A percentile compares a stretch with the other conserved stretches of the same genome.
These are phyloP conservation scores for Tiliacea citrago DNA, from an alignment of 2,888 invertebrate species.

Conservation along the genomic window DNA sequence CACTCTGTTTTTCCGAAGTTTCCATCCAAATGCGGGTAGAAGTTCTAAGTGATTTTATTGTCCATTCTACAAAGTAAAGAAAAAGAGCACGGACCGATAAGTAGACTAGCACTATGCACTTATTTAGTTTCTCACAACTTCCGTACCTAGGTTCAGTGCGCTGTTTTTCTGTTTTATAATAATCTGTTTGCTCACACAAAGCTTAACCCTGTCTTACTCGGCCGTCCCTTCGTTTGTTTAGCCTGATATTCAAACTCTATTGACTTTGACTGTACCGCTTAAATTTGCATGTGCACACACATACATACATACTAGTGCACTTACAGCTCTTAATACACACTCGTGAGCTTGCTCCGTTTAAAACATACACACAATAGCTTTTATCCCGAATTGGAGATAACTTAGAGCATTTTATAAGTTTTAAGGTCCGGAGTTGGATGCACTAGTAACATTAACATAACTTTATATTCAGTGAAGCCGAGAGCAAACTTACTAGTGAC, in stretches of 20 bases:
- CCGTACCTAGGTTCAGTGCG: conserved; percentile 14
- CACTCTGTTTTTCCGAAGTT: conserved; percentile 40
- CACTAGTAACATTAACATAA: conserved; percentile 87
- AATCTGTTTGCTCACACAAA: conserved; percentile 13
- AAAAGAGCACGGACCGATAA: conserved; percentile 34
- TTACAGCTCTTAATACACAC: conserved; percentile 38
- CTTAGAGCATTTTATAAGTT: conserved; percentile 84
- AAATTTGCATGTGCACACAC: conserved; percentile 17
- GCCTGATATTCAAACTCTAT: conserved; percentile 20
- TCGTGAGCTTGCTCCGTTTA: conserved; percentile 28
- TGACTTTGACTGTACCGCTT: conserved; percentile 8
- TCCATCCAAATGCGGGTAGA: conserved; percentile 39
- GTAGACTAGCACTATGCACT: conserved; percentile 46
- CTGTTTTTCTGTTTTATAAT: conserved; percentile 36
- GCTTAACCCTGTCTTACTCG: conserved; percentile 1
- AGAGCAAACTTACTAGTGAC: conserved; percentile 85
- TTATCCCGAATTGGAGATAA: conserved; percentile 79
- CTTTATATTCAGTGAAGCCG: conserved; percentile 87
- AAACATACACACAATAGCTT: conserved; percentile 69
- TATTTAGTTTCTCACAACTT: conserved; percentile 50
- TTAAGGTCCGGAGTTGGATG: conserved; percentile 84
- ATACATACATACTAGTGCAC: conserved; percentile 23
- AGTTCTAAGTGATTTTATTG: conserved; percentile 54
- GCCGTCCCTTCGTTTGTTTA: conserved; percentile 12
- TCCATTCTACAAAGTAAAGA: conserved; percentile 44